These are phyloP conservation scores for Drosophila rufa DNA, from an alignment of 1,140 invertebrate species.

Conservation along the genomic window DNA sequence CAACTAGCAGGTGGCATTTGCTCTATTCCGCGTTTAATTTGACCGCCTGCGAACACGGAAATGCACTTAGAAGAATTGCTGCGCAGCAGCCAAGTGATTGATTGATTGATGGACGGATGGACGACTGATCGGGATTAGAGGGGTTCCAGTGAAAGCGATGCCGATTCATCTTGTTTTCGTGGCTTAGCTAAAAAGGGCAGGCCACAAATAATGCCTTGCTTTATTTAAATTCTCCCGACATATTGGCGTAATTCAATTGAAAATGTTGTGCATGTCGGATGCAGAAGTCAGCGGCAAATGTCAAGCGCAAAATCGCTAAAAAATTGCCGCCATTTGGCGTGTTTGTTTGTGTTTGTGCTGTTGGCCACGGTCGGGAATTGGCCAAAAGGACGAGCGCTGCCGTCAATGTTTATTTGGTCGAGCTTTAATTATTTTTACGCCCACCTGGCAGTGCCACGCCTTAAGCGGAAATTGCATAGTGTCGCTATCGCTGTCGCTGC, in stretches of 20 bases:
- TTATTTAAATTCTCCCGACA: conserved; percentile 14
- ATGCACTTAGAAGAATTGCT: conserved; percentile 64
- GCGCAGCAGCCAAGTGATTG: conserved; percentile 29
- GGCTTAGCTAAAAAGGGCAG: background rate
- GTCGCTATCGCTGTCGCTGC: conserved; percentile 56
- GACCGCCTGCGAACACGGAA: conserved; percentile 57
- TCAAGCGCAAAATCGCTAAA: conserved; percentile 55
- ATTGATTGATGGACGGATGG: conserved; percentile 54
- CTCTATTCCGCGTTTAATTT: conserved; percentile 17
- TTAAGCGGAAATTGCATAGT: conserved; percentile 76
- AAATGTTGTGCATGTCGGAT: conserved; percentile 42
- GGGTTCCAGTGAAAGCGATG: conserved; percentile 22
- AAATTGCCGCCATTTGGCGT: conserved; percentile 36
- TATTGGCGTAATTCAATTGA: conserved; percentile 53
- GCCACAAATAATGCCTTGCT: background rate
- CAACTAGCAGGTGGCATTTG: conserved; percentile 20
- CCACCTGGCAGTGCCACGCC: conserved; percentile 65
- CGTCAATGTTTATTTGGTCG: conserved; percentile 59
- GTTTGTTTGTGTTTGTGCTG: conserved; percentile 24
- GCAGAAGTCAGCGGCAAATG: conserved; percentile 42
- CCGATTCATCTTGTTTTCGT: conserved; percentile 29
- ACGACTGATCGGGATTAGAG: conserved; percentile 41
- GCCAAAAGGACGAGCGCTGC: conserved; percentile 11
- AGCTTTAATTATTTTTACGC: conserved; percentile 80
- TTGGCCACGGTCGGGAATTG: conserved; percentile 9